Evolutionary conservation across 2,113 vertebrate genomes (phyloP).

Genomic region (Microtus pennsylvanicus): DNA sequence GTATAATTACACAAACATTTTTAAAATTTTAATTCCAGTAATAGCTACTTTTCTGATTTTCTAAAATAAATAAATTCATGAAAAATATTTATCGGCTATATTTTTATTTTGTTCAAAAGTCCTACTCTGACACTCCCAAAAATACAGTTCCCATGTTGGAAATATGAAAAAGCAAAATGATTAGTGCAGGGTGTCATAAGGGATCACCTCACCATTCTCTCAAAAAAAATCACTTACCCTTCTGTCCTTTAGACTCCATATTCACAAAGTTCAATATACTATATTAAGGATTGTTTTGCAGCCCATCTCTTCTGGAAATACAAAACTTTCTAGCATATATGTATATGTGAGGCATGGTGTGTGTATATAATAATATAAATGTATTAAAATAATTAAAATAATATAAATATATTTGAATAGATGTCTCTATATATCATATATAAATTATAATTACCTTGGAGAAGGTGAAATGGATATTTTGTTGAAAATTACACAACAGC

Average conservation of each 20-base stretch:
- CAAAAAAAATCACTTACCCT: not conserved
- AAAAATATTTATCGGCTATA: not conserved
- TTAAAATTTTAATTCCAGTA: not conserved
- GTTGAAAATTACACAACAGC: not conserved
- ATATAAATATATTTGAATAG: not conserved
- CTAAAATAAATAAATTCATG: not conserved
- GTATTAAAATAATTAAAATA: not conserved
- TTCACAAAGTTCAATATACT: constrained; percentile 12
- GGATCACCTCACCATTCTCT: not conserved
- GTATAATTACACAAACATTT: not conserved
- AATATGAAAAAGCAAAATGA: not conserved
- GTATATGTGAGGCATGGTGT: not conserved
- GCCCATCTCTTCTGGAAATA: not conserved
- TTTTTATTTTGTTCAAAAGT: not conserved
- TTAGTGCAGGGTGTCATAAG: rapidly evolving
- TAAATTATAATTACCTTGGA: not conserved
- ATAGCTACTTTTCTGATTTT: not conserved
- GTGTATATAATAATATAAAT: not conserved
- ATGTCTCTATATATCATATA: not conserved
- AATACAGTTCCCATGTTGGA: not conserved
- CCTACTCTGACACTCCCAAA: not conserved
- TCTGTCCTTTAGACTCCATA: not conserved
- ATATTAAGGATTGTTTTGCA: not conserved
- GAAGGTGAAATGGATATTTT: not conserved
- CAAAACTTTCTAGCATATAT: not conserved